phyloP scores from a whole-genome alignment of 2,888 invertebrate genomes.

The Clostera curtula region DNA sequence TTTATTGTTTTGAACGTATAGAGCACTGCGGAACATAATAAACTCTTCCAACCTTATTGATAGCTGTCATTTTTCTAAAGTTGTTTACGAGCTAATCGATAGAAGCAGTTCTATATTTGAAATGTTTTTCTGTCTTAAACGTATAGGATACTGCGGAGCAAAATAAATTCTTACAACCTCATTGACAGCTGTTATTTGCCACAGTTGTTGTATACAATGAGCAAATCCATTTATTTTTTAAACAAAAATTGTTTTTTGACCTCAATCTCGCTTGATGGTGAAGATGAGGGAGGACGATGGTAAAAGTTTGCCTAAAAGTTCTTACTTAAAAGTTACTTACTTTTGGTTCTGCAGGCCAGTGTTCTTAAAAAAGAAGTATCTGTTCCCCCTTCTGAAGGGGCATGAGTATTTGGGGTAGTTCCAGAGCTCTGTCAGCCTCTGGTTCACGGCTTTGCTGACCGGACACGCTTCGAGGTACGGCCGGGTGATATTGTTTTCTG shows the following conservation, averaged over 20 bases:
- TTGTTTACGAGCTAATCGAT: neutral
- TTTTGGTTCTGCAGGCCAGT: constrained; percentile 97
- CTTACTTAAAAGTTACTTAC: too few relatives aligned
- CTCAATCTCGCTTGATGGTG: too few relatives aligned
- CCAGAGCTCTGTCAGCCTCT: constrained; percentile 91
- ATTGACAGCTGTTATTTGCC: neutral
- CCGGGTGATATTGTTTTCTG: constrained; percentile 90
- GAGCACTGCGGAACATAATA: constrained; percentile 77
- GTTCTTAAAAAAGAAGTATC: constrained; percentile 95
- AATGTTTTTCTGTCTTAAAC: constrained; percentile 90
- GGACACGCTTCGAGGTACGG: constrained; percentile 89
- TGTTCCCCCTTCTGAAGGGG: constrained; percentile 86
- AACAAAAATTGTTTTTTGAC: too few relatives aligned
- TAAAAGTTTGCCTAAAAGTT: too few relatives aligned
- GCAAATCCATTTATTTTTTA: too few relatives aligned
- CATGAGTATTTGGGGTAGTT: constrained; percentile 97
- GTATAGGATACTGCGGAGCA: constrained; percentile 85
- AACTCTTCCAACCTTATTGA: neutral
- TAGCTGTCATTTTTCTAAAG: neutral
- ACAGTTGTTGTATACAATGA: neutral
- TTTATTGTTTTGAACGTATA: constrained; percentile 91
- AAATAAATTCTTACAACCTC: neutral
- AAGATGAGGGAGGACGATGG: too few relatives aligned
- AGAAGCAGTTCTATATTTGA: constrained; percentile 1
- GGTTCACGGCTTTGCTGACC: constrained; percentile 81